A percentile compares a stretch with the other conserved stretches of the same genome.
phyloP scores from a whole-genome alignment of 2,888 invertebrate species.

The Parnassius glacialis region DNA sequence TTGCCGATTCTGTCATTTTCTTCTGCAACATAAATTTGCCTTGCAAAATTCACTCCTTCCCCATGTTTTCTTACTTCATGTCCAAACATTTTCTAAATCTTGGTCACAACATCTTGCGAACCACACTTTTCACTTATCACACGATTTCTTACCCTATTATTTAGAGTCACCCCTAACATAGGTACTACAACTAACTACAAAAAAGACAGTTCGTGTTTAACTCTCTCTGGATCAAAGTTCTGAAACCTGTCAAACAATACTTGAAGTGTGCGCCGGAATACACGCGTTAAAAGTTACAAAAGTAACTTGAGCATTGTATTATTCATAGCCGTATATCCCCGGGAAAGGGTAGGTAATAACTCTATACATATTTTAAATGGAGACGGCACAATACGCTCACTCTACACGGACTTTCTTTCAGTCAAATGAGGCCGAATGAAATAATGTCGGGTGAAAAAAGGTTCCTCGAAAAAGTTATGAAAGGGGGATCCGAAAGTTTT shows the following conservation, averaged over 20 bases:
- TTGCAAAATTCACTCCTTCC: too few species aligned
- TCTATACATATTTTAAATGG: slow-evolving; percentile 71
- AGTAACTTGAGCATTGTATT: slow-evolving; percentile 52
- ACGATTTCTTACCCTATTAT: too few species aligned
- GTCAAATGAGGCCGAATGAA: slow-evolving; percentile 76
- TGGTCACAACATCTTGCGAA: too few species aligned
- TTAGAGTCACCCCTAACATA: background rate
- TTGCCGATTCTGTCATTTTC: too few species aligned
- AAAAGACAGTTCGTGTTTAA: slow-evolving; percentile 18
- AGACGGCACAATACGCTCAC: slow-evolving; percentile 62
- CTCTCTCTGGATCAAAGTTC: slow-evolving; percentile 31
- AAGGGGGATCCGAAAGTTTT: slow-evolving; percentile 71
- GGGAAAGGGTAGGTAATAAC: slow-evolving; percentile 44
- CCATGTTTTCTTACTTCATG: too few species aligned
- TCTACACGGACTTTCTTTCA: slow-evolving; percentile 71
- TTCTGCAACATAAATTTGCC: too few species aligned
- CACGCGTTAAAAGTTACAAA: slow-evolving; percentile 28
- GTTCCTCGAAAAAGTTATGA: slow-evolving; percentile 72
- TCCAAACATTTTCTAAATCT: too few species aligned
- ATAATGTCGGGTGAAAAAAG: slow-evolving; percentile 72
- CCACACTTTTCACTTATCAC: too few species aligned
- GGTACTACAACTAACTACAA: too few species aligned
- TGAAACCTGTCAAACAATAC: slow-evolving; percentile 37
- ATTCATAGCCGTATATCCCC: slow-evolving; percentile 35
- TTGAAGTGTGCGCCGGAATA: slow-evolving; percentile 31